phyloP scores from a whole-genome alignment of 2,888 invertebrate genomes.

The Tetragonisca angustula region DNA sequence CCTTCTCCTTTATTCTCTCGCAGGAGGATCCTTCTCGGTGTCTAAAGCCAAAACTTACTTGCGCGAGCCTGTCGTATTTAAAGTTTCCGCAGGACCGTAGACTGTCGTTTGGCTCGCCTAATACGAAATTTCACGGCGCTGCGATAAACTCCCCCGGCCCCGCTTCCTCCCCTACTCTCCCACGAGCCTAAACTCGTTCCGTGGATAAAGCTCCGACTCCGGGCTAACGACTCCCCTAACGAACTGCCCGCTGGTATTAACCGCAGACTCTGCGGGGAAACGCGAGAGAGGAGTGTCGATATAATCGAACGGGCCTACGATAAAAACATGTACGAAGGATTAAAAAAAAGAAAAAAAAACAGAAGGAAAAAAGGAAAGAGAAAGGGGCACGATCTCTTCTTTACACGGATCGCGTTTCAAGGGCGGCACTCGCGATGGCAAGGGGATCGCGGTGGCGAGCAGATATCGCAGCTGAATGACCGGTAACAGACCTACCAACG shows the following conservation, averaged over 20 bases:
- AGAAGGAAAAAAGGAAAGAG: neutral
- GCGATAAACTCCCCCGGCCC: neutral
- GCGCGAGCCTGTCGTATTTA: neutral
- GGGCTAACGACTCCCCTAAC: neutral
- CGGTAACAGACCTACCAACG: slow-evolving; percentile 33
- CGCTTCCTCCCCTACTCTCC: neutral
- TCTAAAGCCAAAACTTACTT: slow-evolving; percentile 7
- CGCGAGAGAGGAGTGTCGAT: neutral
- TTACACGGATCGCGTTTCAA: slow-evolving; percentile 21
- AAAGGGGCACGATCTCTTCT: neutral
- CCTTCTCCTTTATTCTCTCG: neutral
- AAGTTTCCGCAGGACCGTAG: slow-evolving; percentile 3
- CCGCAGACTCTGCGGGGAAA: neutral
- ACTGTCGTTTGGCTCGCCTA: neutral
- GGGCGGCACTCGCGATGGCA: neutral
- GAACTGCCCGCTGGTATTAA: neutral
- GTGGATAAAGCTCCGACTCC: neutral
- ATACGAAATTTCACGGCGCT: slow-evolving; percentile 11
- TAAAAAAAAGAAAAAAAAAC: too few species aligned
- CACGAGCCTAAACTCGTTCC: slow-evolving; percentile 12
- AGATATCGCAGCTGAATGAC: slow-evolving; percentile 33
- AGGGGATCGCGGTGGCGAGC: slow-evolving; percentile 9
- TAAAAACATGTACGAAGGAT: neutral
- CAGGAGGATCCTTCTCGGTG: neutral
- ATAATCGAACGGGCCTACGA: neutral